Base-by-base conservation (phyloP, 30 jellyfish, hydroid and myxozoan genomes). In the Pelagia noctiluca region DNA sequence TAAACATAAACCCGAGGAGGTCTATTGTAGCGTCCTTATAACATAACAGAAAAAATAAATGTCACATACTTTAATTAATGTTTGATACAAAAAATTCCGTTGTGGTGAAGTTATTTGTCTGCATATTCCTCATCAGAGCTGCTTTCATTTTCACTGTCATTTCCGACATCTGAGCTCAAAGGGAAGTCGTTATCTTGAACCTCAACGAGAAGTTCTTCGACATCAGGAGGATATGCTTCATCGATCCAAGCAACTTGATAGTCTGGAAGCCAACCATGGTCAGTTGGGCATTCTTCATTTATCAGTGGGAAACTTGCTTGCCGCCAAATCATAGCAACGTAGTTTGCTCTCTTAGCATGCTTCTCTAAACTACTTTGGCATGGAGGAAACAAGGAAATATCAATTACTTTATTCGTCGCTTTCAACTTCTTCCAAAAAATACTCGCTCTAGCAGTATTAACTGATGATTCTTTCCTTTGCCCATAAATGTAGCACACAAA, bases 171-270 rank as follows among this genome's bases (percentile, higher is more conserved):
- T 46, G 63, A 33, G 12, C 75, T 67, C 42, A 75, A 67, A 35
- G 38, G 30, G 75, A 35, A 29, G 2, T 75, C 75, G 86, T 28
- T 75, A 49, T 75, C 86, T 34, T 75, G 63, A 16, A 22, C 86
- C 86, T 75, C 86, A 26, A 75, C 38, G 24, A 53, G 86, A 75
- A 75, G 75, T 67, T 75, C 86, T 32, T 75, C 49, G 38, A 75
- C 62, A 75, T 75, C 86, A 75, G 86, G 53, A 52, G 86, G 86
- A 23, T 26, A 75, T 49, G 62, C 86, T 57, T 75, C 75, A 75
- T 75, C 86, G 36, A 75, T 75, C 86, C 86, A 75, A 52, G 61
- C 75, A 75, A 75, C 86, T 32, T 75, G 76, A 75, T 50, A 48
- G 86, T 29, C 86, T 53, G 62, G 86, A 50, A 47, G 63, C 35